phyloP scores from a whole-genome alignment of 2,888 invertebrate genomes.

The Flexamia atlantica region DNA sequence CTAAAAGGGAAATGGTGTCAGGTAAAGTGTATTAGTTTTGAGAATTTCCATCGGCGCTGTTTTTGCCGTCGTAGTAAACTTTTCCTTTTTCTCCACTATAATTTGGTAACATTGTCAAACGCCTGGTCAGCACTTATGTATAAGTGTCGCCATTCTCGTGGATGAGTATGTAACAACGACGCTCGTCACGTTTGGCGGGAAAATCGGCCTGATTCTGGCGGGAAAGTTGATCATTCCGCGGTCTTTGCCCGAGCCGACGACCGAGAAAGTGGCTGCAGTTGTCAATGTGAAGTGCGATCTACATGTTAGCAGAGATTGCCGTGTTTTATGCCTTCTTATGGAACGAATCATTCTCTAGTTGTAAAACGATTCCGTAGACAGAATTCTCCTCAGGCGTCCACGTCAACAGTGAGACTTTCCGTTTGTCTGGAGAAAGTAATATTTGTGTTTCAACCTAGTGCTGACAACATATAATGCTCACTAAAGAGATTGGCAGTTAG shows the following conservation, averaged over 20 bases:
- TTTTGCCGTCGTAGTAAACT: neutral
- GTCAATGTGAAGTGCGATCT: slow-evolving; percentile 15
- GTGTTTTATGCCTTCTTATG: neutral
- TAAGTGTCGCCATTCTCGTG: neutral
- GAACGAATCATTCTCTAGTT: too few species aligned
- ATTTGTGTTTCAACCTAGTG: too few species aligned
- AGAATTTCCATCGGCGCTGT: neutral
- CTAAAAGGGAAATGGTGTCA: neutral
- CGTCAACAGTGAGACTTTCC: too few species aligned
- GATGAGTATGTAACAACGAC: neutral
- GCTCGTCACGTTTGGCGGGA: slow-evolving; percentile 35
- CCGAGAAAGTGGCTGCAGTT: slow-evolving; percentile 26
- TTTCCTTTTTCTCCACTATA: neutral
- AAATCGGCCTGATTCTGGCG: slow-evolving; percentile 55
- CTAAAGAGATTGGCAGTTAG: too few species aligned
- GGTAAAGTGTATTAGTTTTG: neutral
- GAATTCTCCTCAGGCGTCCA: too few species aligned
- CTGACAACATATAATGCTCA: too few species aligned
- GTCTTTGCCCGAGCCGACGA: slow-evolving; percentile 14
- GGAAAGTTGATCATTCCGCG: slow-evolving; percentile 46
- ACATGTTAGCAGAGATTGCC: neutral
- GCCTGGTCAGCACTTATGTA: neutral
- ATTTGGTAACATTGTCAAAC: neutral
- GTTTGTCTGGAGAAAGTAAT: too few species aligned
- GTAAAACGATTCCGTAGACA: too few species aligned